These are phyloP conservation scores for Lingula anatina DNA, from an alignment of 2,888 invertebrate genomes.

Conservation along the genomic window DNA sequence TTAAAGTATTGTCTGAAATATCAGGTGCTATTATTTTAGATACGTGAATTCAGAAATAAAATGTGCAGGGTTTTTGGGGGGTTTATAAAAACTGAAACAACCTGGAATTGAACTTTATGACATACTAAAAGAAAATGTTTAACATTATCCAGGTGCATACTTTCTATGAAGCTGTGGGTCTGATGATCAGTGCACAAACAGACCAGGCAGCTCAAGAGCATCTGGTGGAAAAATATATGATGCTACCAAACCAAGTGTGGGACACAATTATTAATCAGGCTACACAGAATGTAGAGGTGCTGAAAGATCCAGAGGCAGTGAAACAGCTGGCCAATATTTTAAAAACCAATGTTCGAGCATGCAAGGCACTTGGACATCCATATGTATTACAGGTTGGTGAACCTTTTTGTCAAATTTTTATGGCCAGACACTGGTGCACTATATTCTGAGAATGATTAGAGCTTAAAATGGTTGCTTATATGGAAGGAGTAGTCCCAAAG, in stretches of 20 bases:
- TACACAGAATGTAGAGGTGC: slow-evolving; percentile 85
- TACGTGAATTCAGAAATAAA: too few species aligned
- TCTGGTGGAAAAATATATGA: slow-evolving; percentile 96
- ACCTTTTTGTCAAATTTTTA: neutral
- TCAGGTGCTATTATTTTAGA: too few species aligned
- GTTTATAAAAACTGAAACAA: too few species aligned
- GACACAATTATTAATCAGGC: slow-evolving; percentile 97
- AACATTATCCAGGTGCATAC: slow-evolving; percentile 86
- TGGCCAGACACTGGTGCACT: too few species aligned
- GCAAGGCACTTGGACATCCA: slow-evolving; percentile 93
- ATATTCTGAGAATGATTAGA: too few species aligned
- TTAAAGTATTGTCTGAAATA: too few species aligned
- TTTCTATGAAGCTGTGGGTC: slow-evolving; percentile 98
- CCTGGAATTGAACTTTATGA: too few species aligned
- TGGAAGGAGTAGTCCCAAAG: too few species aligned
- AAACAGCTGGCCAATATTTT: slow-evolving; percentile 96
- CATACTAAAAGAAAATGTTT: too few species aligned
- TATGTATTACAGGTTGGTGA: slow-evolving; percentile 71
- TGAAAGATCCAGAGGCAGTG: slow-evolving; percentile 93
- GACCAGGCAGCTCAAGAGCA: slow-evolving; percentile 87
- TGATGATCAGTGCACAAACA: slow-evolving; percentile 95
- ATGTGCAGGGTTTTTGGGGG: too few species aligned
- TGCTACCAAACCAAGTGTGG: slow-evolving; percentile 95
- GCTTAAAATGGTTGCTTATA: too few species aligned
- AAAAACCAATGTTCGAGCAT: slow-evolving; percentile 98